Evolutionary conservation across 2,888 invertebrate species (phyloP), one percentile per base, ranked within the genome.

Genomic region (Chironomus riparius): DNA sequence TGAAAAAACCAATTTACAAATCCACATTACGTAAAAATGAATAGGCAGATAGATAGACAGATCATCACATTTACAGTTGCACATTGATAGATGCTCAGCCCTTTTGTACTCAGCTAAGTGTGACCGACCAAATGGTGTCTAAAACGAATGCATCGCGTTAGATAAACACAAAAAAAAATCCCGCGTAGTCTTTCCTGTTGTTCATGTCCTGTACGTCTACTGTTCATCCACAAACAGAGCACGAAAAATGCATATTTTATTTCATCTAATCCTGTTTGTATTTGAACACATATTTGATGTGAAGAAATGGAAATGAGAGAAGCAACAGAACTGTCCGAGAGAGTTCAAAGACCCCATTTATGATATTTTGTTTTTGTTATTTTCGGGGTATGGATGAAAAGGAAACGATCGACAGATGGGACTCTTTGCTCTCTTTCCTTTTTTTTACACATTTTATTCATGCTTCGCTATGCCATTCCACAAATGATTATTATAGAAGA

Each of bases 321-420:
- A 18, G 65, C 65, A 65, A 65, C 65, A 65, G 65, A 65, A 56
- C n/a, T 38, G 70, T 50, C 70, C 70, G 21, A 47, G 22, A 47
- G 22, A 73, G 72, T 73, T 73, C 72, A 73, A 73, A 62, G 72
- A 62, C 72, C 72, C 47, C 56, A 56, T 71, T 71, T 38, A 38
- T 38, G 38, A 65, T 65, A 13, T 65, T n/a, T 70, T 10, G 15
- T n/a, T n/a, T n/a, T n/a, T 56, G 56, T 56, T 56, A 56, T 15
- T n/a, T 15, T 18, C n/a, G 15, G 15, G 56, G n/a, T 15, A 56
- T 15, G 56, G 65, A 65, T 13, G 38, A 62, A 61, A 73, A 73
- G 72, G 72, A 73, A 73, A 28, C 61, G 72, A 73, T 73, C 72
- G 72, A 73, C 72, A 73, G 72, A 73, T 73, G 72, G 72, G 72